A percentile compares a stretch with the other conserved stretches of the same genome.
phyloP scores from a whole-genome alignment of 2,797 vertebrate species.

The Aeoliscus strigatus region DNA sequence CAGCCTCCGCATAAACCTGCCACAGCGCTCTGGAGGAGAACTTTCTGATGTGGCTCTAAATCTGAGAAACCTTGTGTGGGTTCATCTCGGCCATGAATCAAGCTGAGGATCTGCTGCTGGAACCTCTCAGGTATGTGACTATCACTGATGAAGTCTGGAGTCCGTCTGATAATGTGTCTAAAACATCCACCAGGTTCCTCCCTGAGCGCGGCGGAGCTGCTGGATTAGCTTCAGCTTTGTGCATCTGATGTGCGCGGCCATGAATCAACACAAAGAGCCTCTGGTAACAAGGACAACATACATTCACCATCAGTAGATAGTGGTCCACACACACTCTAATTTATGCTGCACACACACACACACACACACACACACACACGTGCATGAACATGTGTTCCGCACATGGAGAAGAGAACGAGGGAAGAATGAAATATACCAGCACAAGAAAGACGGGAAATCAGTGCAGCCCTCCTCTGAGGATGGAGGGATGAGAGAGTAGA shows the following conservation, averaged over 20 bases:
- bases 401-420: slow-evolving; percentile 65
- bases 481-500: slow-evolving; percentile 72
- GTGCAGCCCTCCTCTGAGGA: slow-evolving; percentile 66
- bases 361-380: slow-evolving; percentile 40
- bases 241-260: slow-evolving; percentile 38
- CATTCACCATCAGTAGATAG: slow-evolving; percentile 53
- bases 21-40: too few relatives aligned
- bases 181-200: slow-evolving; percentile 31
- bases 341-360: slow-evolving; percentile 39
- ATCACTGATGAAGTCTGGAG: slow-evolving; percentile 25
- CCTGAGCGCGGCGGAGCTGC: slow-evolving; percentile 42
- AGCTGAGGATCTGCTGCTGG: neutral
- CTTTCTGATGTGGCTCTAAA: too few relatives aligned
- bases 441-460: slow-evolving; percentile 72
- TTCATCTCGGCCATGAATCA: slow-evolving; percentile 2
- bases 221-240: slow-evolving; percentile 29
- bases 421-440: slow-evolving; percentile 70
- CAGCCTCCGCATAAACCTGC: too few relatives aligned
- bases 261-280: slow-evolving; percentile 55
- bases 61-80: neutral
- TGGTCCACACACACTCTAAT: slow-evolving; percentile 44
- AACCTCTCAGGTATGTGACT: slow-evolving; percentile 24
- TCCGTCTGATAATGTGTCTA: slow-evolving; percentile 15
- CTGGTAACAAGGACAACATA: slow-evolving; percentile 57
- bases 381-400: slow-evolving; percentile 64